These are phyloP conservation scores for Eclectus roratus DNA, from an alignment of 2,113 vertebrate species.

Conservation along the genomic window DNA sequence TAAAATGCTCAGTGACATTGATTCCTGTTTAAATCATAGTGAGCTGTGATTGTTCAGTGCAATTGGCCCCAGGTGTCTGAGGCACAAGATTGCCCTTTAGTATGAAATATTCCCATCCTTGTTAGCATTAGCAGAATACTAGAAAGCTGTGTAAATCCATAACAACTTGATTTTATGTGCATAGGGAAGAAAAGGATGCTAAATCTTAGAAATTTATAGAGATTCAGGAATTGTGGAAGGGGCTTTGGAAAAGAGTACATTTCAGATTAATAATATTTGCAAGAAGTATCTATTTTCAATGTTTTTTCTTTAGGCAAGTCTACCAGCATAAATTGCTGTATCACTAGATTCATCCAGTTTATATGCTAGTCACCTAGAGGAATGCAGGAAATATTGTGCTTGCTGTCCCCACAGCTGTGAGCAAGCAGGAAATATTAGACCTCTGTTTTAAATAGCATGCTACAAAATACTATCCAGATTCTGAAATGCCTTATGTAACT, in stretches of 20 bases:
- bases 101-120: not conserved
- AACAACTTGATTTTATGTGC: not conserved
- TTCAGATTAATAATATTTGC: not conserved
- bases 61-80: not conserved
- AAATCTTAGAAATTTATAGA: not conserved
- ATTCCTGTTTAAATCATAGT: slow-evolving; percentile 5
- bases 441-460: not conserved
- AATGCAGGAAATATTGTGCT: not conserved
- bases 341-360: not conserved
- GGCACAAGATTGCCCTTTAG: not conserved
- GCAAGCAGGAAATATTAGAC: not conserved
- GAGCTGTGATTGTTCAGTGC: not conserved
- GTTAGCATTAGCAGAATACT: not conserved
- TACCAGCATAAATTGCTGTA: not conserved
- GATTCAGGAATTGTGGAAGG: not conserved
- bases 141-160: not conserved
- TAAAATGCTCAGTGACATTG: not conserved
- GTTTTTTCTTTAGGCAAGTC: not conserved
- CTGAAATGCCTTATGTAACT: not conserved
- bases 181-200: not conserved
- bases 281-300: not conserved
- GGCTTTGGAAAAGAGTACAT: not conserved
- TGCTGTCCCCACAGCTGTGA: not conserved
- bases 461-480: not conserved
- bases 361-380: not conserved